Conservation (phyloP, 2,888 invertebrate genomes). For the Nephrotoma appendiculata region DNA sequence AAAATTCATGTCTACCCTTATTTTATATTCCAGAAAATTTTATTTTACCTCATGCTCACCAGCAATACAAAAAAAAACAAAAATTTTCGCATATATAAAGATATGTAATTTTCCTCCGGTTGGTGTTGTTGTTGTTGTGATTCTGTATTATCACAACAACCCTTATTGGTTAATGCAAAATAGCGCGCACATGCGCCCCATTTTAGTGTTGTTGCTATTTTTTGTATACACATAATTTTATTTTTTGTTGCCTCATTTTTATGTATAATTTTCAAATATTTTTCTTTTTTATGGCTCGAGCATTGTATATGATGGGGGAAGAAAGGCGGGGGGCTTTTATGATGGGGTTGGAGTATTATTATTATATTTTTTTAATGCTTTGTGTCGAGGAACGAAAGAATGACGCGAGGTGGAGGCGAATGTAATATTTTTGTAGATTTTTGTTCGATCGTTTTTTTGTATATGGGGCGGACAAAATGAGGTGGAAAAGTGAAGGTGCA, state of each 20-base stretch:
- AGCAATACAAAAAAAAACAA: not conserved
- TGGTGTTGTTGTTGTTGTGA: not conserved
- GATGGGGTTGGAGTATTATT: not conserved
- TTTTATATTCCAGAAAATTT: not conserved
- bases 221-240: not conserved
- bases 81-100: not conserved
- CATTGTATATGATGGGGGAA: not conserved
- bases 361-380: not conserved
- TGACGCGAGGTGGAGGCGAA: not conserved
- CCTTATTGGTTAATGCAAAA: conserved; percentile 3
- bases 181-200: not conserved
- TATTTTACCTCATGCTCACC: not conserved
- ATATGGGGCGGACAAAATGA: not conserved
- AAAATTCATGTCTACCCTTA: conserved; percentile 2
- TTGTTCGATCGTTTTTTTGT: not conserved
- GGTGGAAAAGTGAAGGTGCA: not conserved
- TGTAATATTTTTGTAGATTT: not conserved
- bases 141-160: not conserved
- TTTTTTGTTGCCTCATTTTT: not conserved
- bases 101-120: not conserved
- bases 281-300: not conserved
- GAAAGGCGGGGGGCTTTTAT: not conserved
- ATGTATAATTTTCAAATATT: not conserved
- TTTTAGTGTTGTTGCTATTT: not conserved
- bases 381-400: not conserved